phyloP scores from a whole-genome alignment of 2,113 vertebrate genomes.

The Halichoerus grypus region DNA sequence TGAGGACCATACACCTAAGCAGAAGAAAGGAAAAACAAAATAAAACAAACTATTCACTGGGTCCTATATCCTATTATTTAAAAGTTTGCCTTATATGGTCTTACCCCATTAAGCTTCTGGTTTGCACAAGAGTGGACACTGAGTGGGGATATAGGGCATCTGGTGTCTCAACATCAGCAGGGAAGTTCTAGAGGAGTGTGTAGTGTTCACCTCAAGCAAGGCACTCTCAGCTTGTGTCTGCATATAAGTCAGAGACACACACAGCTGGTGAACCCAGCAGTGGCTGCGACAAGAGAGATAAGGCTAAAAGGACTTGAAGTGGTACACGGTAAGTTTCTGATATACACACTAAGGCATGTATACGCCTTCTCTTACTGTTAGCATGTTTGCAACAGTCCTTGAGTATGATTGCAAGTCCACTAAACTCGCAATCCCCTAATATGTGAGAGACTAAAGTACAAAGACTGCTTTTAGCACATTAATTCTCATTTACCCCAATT shows the following conservation, averaged over 20 bases:
- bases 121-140: not conserved
- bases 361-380: not conserved
- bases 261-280: not conserved
- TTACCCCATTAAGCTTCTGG: not conserved
- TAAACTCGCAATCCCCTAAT: not conserved
- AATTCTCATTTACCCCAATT: not conserved
- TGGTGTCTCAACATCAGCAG: not conserved
- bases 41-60: not conserved
- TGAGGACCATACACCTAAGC: not conserved
- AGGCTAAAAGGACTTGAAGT: not conserved
- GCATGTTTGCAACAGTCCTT: not conserved
- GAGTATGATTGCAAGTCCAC: not conserved
- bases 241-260: not conserved
- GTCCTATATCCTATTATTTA: not conserved
- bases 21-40: not conserved
- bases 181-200: fast-evolving
- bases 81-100: not conserved
- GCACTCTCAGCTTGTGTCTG: not conserved
- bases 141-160: fast-evolving
- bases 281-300: not conserved
- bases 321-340: not conserved
- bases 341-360: not conserved
- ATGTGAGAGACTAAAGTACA: not conserved
- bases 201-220: not conserved
- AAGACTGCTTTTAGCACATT: not conserved